phyloP scores from a whole-genome alignment of 2,797 vertebrate genomes.

The Enteromius fasciolatus region DNA sequence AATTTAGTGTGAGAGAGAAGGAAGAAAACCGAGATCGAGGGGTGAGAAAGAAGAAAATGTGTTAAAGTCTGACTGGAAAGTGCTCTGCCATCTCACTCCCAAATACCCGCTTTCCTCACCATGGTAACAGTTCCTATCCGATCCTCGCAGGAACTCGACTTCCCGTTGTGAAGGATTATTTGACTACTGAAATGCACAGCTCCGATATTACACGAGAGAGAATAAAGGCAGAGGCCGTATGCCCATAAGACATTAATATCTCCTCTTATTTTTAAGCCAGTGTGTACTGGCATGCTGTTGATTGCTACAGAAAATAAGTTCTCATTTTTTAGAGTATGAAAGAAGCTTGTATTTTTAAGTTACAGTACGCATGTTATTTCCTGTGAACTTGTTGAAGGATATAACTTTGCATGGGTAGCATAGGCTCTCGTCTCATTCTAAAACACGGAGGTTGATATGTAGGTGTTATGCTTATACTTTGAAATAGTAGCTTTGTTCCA shows the following conservation, averaged over 20 bases:
- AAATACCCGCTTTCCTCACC: constrained; percentile 11
- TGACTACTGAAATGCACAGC: constrained; percentile 3
- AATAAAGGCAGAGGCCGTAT: background rate
- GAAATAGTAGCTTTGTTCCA: background rate
- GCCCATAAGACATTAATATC: background rate
- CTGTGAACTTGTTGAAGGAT: background rate
- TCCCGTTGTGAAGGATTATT: constrained; percentile 25
- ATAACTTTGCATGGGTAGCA: background rate
- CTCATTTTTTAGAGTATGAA: background rate
- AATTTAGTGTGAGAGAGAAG: background rate
- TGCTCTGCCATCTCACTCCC: background rate
- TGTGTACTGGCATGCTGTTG: background rate
- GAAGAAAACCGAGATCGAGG: background rate
- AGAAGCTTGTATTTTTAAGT: background rate
- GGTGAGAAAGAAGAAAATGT: constrained; percentile 24
- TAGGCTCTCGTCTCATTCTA: background rate
- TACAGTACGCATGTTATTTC: background rate
- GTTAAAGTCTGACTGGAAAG: background rate
- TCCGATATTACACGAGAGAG: background rate
- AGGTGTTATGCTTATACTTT: constrained; percentile 3
- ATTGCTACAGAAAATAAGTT: background rate
- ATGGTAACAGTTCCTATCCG: constrained; percentile 28
- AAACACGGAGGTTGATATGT: background rate
- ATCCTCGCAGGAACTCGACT: background rate
- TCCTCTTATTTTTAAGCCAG: background rate